Base-by-base conservation (phyloP, 2,113 vertebrate species). In the Panthera leo region DNA sequence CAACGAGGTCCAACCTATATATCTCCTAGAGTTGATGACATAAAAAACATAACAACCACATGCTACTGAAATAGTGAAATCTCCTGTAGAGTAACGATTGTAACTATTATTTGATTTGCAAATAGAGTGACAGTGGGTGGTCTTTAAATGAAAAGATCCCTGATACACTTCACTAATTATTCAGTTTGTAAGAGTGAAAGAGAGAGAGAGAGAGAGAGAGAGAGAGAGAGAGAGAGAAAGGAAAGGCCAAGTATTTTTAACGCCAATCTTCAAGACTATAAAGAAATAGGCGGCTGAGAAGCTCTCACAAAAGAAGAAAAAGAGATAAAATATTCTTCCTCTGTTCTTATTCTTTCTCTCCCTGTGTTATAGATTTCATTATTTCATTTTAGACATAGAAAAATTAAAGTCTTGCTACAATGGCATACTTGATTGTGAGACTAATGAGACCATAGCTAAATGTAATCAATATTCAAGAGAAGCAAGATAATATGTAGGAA, bases 321-420 rank as follows among this genome's bases (percentile, higher is more conserved):
- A 70, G 12, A 68, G 23, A 83, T 65, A 36, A 82, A 80, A 82
- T 78, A 25, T n/a, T 89, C 11, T 55, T 91, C 27, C 5, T 93
- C 27, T 61, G 15, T 85, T 75, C 65, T 88, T n/a, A 14, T 65
- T 89, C 34, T 45, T 8, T 19, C 16, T 58, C 9, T 80, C 80
- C 73, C 80, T 55, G 29, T 61, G 21, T 86, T 65, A 76, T 5
- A 55, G 27, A 76, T 88, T 78, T 73, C 25, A 91, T 95, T 85
- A 97, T 83, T 94, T 83, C 51, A 89, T 75, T 91, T 92, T 84
- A 68, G 42, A 92, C 29, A 4, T 36, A 96, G 48, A 97, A 96
- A 92, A 92, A 90, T 80, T 94, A 86, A 96, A 76, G 9, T 68
- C 15, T 90, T 88, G 34, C 78, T 79, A 92, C 11, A 70, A 91